A percentile compares a stretch with the other conserved stretches of the same genome.
These are phyloP conservation scores for Ochropleura leucogaster DNA, from an alignment of 2,888 invertebrate genomes.

Conservation along the genomic window DNA sequence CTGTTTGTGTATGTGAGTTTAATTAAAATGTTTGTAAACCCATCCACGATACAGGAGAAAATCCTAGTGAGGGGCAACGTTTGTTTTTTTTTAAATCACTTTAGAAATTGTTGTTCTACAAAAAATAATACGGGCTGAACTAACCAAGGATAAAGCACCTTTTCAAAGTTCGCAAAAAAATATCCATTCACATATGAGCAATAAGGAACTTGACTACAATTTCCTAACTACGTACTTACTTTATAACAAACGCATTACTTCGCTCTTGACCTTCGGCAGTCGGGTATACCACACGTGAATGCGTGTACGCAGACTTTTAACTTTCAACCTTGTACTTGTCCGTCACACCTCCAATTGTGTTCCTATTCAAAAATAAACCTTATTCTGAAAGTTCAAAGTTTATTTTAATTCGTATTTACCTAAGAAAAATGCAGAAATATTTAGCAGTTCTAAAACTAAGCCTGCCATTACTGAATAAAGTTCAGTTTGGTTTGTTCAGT, in stretches of 20 bases:
- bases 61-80: too few species aligned
- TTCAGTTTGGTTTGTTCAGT: conserved; percentile 9
- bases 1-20: too few species aligned
- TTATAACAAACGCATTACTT: conserved; percentile 11
- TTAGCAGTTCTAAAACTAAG: not conserved
- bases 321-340: conserved; percentile 67
- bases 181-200: conserved; percentile 8
- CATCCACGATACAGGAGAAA: too few species aligned
- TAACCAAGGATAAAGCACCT: conserved; percentile 25
- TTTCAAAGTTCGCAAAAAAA: conserved; percentile 28
- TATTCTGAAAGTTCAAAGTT: not conserved
- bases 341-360: conserved; percentile 55
- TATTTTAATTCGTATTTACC: not conserved
- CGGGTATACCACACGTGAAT: conserved; percentile 39
- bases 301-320: conserved; percentile 57
- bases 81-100: too few species aligned
- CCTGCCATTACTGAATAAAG: not conserved
- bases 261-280: conserved; percentile 55
- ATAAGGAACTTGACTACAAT: conserved; percentile 45
- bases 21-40: too few species aligned
- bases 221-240: conserved; percentile 2
- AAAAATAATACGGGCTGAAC: too few species aligned
- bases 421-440: not conserved
- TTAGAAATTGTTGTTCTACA: too few species aligned
- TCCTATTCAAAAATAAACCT: conserved; percentile 32